Conservation (phyloP, 2,113 vertebrate genomes). For the Nipponia nippon region DNA sequence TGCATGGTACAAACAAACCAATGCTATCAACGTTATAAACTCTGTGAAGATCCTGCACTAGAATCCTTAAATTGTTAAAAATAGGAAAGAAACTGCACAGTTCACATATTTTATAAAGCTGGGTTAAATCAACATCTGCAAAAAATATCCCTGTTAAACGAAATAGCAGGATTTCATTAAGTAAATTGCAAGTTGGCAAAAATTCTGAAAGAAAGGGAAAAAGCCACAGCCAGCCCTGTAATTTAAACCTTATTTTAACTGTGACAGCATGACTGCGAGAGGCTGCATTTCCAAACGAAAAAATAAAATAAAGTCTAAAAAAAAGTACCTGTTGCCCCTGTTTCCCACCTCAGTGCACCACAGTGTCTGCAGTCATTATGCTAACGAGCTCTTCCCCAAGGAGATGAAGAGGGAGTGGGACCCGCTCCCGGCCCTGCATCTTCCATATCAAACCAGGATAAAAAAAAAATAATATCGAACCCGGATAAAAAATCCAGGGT, state of each 20-base stretch:
- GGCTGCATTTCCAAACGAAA: slow-evolving; percentile 71
- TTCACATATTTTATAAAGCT: slow-evolving; percentile 86
- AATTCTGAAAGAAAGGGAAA: slow-evolving; percentile 93
- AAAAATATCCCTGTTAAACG: slow-evolving; percentile 89
- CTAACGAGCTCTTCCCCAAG: slow-evolving; percentile 42
- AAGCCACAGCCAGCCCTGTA: slow-evolving; percentile 94
- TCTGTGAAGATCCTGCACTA: neutral
- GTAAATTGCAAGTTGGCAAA: slow-evolving; percentile 98
- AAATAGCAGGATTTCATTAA: slow-evolving; percentile 99
- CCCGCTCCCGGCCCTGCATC: neutral
- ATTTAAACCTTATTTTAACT: slow-evolving; percentile 98
- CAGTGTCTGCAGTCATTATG: slow-evolving; percentile 49
- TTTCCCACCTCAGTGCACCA: neutral
- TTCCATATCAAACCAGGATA: no score
- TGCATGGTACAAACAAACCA: neutral
- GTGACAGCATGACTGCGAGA: slow-evolving; percentile 81
- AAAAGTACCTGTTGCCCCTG: slow-evolving; percentile 21
- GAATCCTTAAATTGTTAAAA: slow-evolving; percentile 73
- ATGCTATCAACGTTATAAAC: neutral
- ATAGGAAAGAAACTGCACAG: slow-evolving; percentile 79
- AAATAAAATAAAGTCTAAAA: slow-evolving; percentile 64
- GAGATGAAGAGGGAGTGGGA: neutral
- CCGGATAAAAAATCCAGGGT: neutral
- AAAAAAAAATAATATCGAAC: no score
- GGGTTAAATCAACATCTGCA: slow-evolving; percentile 91